Evolutionary conservation across 1,140 invertebrate genomes (phyloP).

Genomic region (Meloidogyne floridensis): DNA sequence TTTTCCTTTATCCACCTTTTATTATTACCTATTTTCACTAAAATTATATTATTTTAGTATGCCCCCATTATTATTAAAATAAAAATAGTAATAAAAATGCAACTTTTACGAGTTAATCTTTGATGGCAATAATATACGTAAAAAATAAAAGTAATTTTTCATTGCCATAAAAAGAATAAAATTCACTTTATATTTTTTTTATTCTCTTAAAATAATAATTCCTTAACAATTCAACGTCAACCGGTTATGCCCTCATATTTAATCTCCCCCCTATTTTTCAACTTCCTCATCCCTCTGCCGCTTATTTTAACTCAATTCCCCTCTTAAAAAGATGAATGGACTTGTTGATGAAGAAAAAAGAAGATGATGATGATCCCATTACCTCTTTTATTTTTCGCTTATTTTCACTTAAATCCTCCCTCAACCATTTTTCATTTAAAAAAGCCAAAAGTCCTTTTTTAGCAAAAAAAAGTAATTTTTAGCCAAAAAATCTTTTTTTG

Average conservation of each 20-base stretch:
- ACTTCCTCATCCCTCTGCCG: not conserved
- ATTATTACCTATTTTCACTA: too few relatives aligned
- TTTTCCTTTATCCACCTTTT: too few relatives aligned
- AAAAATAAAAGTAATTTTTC: not conserved
- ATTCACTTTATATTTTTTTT: not conserved
- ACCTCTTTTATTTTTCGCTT: not conserved
- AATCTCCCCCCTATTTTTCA: not conserved
- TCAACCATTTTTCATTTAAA: not conserved
- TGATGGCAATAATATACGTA: not conserved
- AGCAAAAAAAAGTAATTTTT: not conserved
- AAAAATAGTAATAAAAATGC: not conserved
- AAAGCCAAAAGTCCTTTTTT: conserved; percentile 4
- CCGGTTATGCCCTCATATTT: not conserved
- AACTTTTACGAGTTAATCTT: not conserved
- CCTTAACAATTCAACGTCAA: not conserved
- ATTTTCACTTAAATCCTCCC: not conserved
- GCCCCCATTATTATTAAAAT: too few relatives aligned
- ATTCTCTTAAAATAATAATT: not conserved
- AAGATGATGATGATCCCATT: not conserved
- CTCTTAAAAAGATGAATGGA: not conserved
- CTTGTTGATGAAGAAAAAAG: not conserved
- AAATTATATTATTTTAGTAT: too few relatives aligned
- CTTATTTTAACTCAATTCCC: not conserved
- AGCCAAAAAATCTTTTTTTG: too few relatives aligned
- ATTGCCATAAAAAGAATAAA: not conserved